Conservation (phyloP, 2,888 invertebrate genomes). For the Mythimna lalbum region DNA sequence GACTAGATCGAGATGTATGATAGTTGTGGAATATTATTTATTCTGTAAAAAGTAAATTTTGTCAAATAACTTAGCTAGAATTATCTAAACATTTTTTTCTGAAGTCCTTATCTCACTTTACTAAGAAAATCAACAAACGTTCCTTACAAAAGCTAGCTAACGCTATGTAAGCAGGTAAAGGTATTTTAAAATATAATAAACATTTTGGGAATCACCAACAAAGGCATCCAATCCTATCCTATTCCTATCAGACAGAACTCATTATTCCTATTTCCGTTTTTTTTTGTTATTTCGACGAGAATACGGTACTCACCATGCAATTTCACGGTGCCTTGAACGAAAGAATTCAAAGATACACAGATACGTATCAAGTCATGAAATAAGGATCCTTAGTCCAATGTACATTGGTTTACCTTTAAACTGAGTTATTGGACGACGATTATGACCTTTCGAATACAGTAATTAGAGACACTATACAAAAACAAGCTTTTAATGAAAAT, state of each 20-base stretch:
- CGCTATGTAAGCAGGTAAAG: constrained; percentile 39
- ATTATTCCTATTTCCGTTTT: constrained; percentile 66
- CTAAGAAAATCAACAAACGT: constrained; percentile 15
- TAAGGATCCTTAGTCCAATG: constrained; percentile 53
- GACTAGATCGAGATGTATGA: no score
- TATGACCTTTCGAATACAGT: no score
- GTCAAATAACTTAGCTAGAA: background rate
- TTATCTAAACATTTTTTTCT: background rate
- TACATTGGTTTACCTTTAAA: constrained; percentile 42
- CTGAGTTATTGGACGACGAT: constrained; percentile 6
- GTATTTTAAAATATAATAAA: constrained; percentile 60
- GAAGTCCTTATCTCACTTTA: background rate
- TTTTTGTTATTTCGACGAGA: constrained; percentile 66
- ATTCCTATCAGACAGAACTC: constrained; percentile 62
- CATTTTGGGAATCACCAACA: constrained; percentile 58
- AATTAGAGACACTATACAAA: no score
- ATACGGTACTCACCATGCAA: constrained; percentile 68
- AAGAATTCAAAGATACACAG: constrained; percentile 66
- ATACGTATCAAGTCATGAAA: constrained; percentile 64
- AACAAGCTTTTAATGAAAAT: no score
- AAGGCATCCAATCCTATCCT: constrained; percentile 61
- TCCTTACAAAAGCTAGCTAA: background rate
- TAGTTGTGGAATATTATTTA: no score
- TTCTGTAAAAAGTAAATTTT: no score
- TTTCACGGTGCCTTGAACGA: constrained; percentile 73